Base-by-base conservation (phyloP, 2,888 invertebrate species). In the Drosophila cognata region DNA sequence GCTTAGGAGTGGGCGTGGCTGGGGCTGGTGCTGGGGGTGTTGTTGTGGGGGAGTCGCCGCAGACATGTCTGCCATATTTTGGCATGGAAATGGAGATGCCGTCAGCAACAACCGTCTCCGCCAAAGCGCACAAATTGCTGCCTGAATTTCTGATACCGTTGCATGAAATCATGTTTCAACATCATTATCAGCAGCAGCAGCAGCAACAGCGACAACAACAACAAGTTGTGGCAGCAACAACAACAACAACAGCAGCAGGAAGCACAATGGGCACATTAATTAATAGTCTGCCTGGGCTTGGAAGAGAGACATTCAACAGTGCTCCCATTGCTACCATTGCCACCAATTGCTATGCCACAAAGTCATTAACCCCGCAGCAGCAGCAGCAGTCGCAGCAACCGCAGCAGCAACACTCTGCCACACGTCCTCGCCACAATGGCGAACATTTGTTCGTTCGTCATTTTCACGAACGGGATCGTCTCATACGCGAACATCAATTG, bases 381-480 rank as follows among this genome's bases (percentile, higher is more conserved):
- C 75, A 77, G 31, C 62, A 68, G 21, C 73, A 52, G 58, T 74
- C 25, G 43, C 51, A 67, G n/a, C 63, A 79, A 10, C 33, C 33
- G 61, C 63, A 59, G 67, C 66, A 35, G 69, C 83, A 64, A 62
- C 81, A 68, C 68, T 76, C 63, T 80, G 69, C 79, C 41, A 77
- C 65, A 73, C 79, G 69, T 51, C 74, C 80, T 46, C 72, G 53
- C 31, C 86, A 72, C 70, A 84, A 72, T 67, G 79, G 79, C 69
- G 92, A 93, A 65, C 92, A 92, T 77, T 78, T 91, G 69, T 92
- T 93, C 74, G 92, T 93, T 60, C 91, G 91, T 73, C 93, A 92
- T 74, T 93, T 93, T 76, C 92, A 93, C 81, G 93, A 93, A 89
- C 91, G 93, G 77, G 93, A 93, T 89, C 93, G 93, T 71, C 92